Percentiles rank a stretch among this genome's conserved stretches.
Evolutionary conservation across 2,888 invertebrate genomes (phyloP).

Genomic region (Eilema caniola): DNA sequence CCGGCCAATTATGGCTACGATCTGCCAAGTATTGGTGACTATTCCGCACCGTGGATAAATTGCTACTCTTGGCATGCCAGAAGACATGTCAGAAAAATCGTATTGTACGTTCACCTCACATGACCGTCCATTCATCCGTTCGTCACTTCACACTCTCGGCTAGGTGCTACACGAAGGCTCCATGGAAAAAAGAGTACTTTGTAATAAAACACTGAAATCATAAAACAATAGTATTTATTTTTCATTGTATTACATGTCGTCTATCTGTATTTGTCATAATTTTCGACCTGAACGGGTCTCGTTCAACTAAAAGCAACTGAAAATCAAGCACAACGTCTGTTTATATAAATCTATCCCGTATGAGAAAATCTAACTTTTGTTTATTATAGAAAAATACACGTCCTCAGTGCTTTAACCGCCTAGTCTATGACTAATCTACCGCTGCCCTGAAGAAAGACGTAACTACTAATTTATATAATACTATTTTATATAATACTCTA

Average conservation of each 20-base stretch:
- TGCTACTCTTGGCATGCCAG: too few species aligned
- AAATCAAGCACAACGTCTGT: constrained; percentile 70
- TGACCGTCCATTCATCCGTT: too few species aligned
- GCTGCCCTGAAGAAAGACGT: constrained; percentile 40
- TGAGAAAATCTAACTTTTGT: constrained; percentile 71
- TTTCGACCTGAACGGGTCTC: constrained; percentile 51
- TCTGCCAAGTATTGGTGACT: too few species aligned
- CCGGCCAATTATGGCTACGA: too few species aligned
- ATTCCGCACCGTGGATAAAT: too few species aligned
- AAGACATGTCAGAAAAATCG: too few species aligned
- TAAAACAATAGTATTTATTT: constrained; percentile 76
- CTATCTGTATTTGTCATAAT: constrained; percentile 57
- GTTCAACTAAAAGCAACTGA: constrained; percentile 71
- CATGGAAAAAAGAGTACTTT: background rate
- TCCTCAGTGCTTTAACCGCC: constrained; percentile 81
- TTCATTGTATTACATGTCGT: constrained; percentile 65
- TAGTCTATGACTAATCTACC: constrained; percentile 62
- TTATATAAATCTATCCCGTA: constrained; percentile 57
- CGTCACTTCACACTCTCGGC: too few species aligned
- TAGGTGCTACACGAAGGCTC: background rate
- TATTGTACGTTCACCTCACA: too few species aligned
- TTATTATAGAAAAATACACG: constrained; percentile 85
- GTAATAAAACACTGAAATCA: constrained; percentile 52
- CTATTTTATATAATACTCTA: constrained; percentile 24
- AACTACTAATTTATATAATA: constrained; percentile 24